Evolutionary conservation across 2,888 invertebrate species (phyloP).

Genomic region (Dusona sp.): DNA sequence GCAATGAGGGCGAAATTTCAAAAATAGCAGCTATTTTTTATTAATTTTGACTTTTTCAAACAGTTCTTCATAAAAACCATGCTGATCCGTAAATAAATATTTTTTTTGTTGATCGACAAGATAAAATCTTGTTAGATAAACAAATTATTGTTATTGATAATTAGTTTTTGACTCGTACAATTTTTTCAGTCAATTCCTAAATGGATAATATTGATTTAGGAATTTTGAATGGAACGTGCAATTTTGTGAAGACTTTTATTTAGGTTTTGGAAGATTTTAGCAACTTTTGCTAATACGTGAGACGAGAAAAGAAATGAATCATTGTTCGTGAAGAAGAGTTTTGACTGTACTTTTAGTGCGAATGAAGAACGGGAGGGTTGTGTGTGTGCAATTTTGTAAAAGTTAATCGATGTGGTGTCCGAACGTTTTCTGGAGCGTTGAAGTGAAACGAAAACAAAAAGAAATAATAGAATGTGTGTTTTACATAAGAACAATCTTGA

Average conservation of each 20-base stretch:
- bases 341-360: slow-evolving; percentile 24
- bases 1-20: neutral
- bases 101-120: neutral
- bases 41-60: neutral
- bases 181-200: neutral
- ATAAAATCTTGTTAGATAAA: neutral
- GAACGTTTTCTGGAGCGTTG: slow-evolving; percentile 36
- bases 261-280: neutral
- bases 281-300: neutral
- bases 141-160: neutral
- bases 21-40: neutral
- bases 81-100: neutral
- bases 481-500: slow-evolving; percentile 53
- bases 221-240: neutral
- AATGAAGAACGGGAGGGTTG: slow-evolving; percentile 34
- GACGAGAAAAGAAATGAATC: neutral
- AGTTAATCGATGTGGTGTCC: slow-evolving; percentile 13
- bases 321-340: neutral
- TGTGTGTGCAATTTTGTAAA: slow-evolving; percentile 56
- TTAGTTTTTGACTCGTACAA: neutral
- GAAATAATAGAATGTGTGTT: slow-evolving; percentile 11
- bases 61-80: neutral
- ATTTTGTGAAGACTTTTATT: neutral
- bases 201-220: neutral
- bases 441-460: slow-evolving; percentile 1